phyloP scores from a whole-genome alignment of 2,797 vertebrate species.

The Taenioides sp. region DNA sequence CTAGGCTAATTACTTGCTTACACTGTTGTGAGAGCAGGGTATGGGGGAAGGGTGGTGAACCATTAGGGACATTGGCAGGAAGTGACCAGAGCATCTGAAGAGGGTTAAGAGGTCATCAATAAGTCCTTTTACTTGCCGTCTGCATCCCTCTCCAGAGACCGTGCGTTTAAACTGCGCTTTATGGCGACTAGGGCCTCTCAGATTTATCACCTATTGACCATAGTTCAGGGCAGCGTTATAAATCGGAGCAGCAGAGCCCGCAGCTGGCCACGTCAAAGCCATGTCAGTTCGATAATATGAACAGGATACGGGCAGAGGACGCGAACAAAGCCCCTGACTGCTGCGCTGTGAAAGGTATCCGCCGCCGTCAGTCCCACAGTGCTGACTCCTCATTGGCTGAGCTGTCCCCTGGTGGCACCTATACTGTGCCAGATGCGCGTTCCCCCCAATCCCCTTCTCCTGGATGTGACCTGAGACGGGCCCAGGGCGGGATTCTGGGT shows the following conservation, averaged over 20 bases:
- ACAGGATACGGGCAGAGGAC: slow-evolving; percentile 38
- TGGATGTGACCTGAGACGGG: slow-evolving; percentile 93
- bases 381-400: slow-evolving; percentile 85
- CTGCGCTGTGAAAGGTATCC: slow-evolving; percentile 64
- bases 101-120: slow-evolving; percentile 51
- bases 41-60: slow-evolving; percentile 8
- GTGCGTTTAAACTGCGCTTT: slow-evolving; percentile 49
- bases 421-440: slow-evolving; percentile 94
- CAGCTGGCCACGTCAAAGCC: slow-evolving; percentile 57
- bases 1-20: slow-evolving; percentile 56
- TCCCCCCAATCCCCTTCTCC: slow-evolving; percentile 65
- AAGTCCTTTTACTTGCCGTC: slow-evolving; percentile 46
- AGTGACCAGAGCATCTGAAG: slow-evolving; percentile 47
- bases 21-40: slow-evolving; percentile 39
- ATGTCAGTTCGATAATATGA: slow-evolving; percentile 47
- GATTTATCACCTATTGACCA: slow-evolving; percentile 69
- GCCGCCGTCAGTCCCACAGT: slow-evolving; percentile 79
- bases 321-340: slow-evolving; percentile 49
- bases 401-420: slow-evolving; percentile 90
- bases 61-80: slow-evolving; percentile 35
- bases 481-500: slow-evolving; percentile 86
- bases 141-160: slow-evolving; percentile 48
- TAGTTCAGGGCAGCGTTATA: slow-evolving; percentile 76
- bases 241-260: slow-evolving; percentile 71
- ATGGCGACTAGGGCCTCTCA: slow-evolving; percentile 50